Percentiles rank a stretch among this genome's conserved stretches.
Conservation (phyloP, 2,797 vertebrate genomes). For the Muscicapa comitata region DNA sequence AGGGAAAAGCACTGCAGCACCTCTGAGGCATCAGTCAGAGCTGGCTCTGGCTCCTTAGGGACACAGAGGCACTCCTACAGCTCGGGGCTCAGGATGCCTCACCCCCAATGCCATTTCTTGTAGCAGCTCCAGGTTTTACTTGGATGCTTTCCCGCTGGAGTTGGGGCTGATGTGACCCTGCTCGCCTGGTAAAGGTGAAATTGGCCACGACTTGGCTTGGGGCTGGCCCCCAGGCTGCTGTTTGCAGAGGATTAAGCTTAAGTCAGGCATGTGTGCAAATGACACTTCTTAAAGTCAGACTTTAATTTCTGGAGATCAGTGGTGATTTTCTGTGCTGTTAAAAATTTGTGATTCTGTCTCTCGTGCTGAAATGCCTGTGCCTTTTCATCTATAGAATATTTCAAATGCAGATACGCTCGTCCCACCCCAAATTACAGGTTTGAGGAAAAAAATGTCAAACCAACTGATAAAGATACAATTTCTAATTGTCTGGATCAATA, state of each 20-base stretch:
- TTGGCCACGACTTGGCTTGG: background rate
- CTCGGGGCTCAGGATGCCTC: background rate
- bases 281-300: background rate
- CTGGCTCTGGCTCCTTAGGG: background rate
- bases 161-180: background rate
- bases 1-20: background rate
- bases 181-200: background rate
- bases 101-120: rapidly evolving
- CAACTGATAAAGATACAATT: background rate
- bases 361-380: background rate
- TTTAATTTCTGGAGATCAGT: background rate
- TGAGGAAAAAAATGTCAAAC: background rate
- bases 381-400: background rate
- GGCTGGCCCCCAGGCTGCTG: background rate
- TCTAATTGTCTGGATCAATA: background rate
- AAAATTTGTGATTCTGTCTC: background rate
- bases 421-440: background rate
- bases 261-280: background rate
- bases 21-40: background rate
- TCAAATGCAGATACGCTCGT: background rate
- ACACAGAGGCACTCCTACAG: background rate
- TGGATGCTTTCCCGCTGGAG: background rate
- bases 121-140: background rate
- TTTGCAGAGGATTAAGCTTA: background rate
- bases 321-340: background rate